Evolutionary conservation across 2,113 vertebrate species (phyloP), one percentile per base, ranked within the genome.

Genomic region (Hymenochirus boettgeri): DNA sequence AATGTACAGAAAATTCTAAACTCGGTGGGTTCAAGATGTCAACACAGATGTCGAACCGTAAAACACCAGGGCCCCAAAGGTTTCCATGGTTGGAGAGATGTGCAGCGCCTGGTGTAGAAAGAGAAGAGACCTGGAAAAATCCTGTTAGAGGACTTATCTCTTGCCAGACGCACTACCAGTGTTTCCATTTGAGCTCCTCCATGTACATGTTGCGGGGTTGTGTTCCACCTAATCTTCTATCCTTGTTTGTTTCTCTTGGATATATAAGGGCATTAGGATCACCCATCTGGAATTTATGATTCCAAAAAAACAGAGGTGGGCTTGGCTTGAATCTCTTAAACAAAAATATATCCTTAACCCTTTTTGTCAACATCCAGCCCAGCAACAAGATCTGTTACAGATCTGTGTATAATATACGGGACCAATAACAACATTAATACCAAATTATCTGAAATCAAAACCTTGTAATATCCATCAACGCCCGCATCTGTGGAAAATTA

Each of bases 221-320:
- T 52, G 46, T 67, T 42, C 19, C 8, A 17, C 45, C 46, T 67
- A 67, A 67, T 67, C 64, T 59, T 59, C 64, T 23, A 59, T 59
- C 55, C 48, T 52, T 67, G 64, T 67, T 67, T 67, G 64, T 67
- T 67, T 67, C 64, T 59, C 18, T 67, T 67, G 64, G 64, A 67
- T 59, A 67, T 59, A 67, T 21, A 67, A 67, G 64, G 64, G 64
- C 56, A 59, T 67, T 59, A 59, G 56, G 64, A 67, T 67, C 56
- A 67, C 64, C 64, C 64, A 67, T 67, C 64, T 67, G 64, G 64
- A 67, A 67, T 67, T 67, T 67, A 67, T 67, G 64, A 67, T 59
- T n/a, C 64, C 64, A 67, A 59, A 58, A 47, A 52, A 67, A 51
- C 64, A 67, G 64, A 66, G 63, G 63, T 66, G 63, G 63, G 63